Conservation (phyloP, 2,113 vertebrate species). For the Corvus moneduloides region DNA sequence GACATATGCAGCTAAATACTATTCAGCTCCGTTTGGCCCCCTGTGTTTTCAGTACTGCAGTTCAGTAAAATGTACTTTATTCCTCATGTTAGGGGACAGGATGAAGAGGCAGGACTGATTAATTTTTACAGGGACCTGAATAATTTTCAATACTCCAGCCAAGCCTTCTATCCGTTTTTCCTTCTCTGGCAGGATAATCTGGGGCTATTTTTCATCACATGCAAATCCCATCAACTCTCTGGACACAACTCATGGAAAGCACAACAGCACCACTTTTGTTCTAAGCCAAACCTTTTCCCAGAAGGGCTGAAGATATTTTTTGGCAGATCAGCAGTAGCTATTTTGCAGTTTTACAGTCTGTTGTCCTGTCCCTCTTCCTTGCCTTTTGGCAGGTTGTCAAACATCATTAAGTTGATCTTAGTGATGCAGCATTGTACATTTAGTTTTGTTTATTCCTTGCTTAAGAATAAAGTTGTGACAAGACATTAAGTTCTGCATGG, state of each 20-base stretch:
- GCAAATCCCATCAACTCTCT: constrained; percentile 45
- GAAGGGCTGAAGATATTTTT: constrained; percentile 12
- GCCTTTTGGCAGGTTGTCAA: constrained; percentile 69
- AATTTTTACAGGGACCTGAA: constrained; percentile 28
- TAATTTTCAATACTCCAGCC: constrained; percentile 10
- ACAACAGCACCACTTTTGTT: constrained; percentile 19
- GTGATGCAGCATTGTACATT: constrained; percentile 41
- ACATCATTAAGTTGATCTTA: constrained; percentile 53
- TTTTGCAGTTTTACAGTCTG: constrained; percentile 35
- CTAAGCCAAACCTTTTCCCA: constrained; percentile 47
- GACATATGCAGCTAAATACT: neutral
- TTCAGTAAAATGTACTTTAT: neutral
- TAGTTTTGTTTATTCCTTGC: constrained; percentile 44
- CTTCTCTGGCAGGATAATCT: constrained; percentile 29
- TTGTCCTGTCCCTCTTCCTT: constrained; percentile 35
- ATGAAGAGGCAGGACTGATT: neutral
- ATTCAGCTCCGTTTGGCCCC: neutral
- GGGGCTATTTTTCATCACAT: constrained; percentile 32
- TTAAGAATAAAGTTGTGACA: neutral
- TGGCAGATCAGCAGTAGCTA: constrained; percentile 17
- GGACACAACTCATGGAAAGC: constrained; percentile 22
- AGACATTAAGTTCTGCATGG: neutral
- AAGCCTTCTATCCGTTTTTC: constrained; percentile 11
- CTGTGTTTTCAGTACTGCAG: neutral
- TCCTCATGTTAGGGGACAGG: neutral